These are phyloP conservation scores for Pollenia griseotomentosa DNA, from an alignment of 2,888 invertebrate genomes.

Conservation along the genomic window DNA sequence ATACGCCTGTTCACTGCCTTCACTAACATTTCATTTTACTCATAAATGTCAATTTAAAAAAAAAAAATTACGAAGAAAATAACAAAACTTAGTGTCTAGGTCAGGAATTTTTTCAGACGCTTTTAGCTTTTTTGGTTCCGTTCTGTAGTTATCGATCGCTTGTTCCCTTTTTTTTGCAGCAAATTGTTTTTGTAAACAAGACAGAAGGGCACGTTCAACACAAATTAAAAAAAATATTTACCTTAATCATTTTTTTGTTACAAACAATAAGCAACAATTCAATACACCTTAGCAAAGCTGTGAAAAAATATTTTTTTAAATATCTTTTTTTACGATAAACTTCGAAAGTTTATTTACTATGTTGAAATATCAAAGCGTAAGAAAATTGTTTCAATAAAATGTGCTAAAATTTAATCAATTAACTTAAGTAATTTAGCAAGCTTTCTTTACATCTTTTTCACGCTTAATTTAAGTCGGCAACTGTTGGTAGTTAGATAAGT, in stretches of 20 bases:
- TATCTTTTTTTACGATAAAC: neutral
- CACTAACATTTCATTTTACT: neutral
- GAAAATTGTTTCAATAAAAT: constrained; percentile 4
- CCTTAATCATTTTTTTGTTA: neutral
- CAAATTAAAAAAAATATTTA: constrained; percentile 29
- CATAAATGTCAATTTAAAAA: constrained; percentile 50
- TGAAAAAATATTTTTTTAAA: neutral
- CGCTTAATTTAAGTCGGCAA: neutral
- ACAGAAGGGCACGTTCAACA: neutral
- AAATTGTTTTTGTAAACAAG: constrained; percentile 3
- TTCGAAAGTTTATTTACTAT: constrained; percentile 38
- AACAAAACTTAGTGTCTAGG: constrained; percentile 53
- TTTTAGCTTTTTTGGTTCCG: neutral
- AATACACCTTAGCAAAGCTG: neutral
- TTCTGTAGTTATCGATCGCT: neutral
- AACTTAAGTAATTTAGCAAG: constrained; percentile 38
- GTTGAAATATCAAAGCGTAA: neutral
- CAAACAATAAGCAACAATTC: neutral
- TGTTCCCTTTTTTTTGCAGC: constrained; percentile 13
- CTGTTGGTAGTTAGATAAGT: neutral
- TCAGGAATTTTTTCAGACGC: constrained; percentile 33
- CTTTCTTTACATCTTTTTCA: constrained; percentile 44
- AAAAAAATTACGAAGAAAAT: neutral
- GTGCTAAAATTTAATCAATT: constrained; percentile 29
- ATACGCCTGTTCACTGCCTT: neutral